phyloP scores from a whole-genome alignment of 2,888 invertebrate species.

The Gymnocheta viridis region DNA sequence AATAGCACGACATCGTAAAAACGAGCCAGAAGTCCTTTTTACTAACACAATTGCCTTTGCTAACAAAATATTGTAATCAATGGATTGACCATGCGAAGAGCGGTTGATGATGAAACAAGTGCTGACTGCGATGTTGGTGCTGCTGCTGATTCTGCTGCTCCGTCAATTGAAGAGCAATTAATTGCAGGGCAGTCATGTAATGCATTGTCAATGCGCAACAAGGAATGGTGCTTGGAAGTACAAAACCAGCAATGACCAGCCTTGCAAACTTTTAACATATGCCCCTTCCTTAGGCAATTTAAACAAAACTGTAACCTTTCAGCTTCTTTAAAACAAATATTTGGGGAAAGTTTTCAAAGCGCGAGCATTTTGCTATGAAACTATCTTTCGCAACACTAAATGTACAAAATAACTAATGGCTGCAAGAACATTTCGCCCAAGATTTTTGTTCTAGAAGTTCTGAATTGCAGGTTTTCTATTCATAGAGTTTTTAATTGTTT shows the following conservation, averaged over 20 bases:
- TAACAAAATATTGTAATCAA: slow-evolving; percentile 6
- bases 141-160: background rate
- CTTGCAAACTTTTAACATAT: slow-evolving; percentile 33
- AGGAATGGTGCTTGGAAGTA: slow-evolving; percentile 32
- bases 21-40: slow-evolving; percentile 54
- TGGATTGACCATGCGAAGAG: background rate
- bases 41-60: slow-evolving; percentile 55
- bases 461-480: background rate
- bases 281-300: slow-evolving; percentile 54
- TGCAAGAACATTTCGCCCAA: slow-evolving; percentile 6
- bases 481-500: slow-evolving; percentile 15
- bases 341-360: slow-evolving; percentile 26
- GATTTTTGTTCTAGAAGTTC: background rate
- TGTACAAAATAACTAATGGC: background rate
- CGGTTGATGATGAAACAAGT: background rate
- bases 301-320: slow-evolving; percentile 44
- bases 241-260: slow-evolving; percentile 34
- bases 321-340: slow-evolving; percentile 32
- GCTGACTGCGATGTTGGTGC: background rate
- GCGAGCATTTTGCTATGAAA: slow-evolving; percentile 20
- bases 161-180: background rate
- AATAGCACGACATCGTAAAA: slow-evolving; percentile 32
- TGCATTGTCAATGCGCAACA: slow-evolving; percentile 20
- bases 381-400: slow-evolving; percentile 20
- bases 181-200: background rate